Conservation (phyloP, 1,140 invertebrate species). For the Cylas formicarius region DNA sequence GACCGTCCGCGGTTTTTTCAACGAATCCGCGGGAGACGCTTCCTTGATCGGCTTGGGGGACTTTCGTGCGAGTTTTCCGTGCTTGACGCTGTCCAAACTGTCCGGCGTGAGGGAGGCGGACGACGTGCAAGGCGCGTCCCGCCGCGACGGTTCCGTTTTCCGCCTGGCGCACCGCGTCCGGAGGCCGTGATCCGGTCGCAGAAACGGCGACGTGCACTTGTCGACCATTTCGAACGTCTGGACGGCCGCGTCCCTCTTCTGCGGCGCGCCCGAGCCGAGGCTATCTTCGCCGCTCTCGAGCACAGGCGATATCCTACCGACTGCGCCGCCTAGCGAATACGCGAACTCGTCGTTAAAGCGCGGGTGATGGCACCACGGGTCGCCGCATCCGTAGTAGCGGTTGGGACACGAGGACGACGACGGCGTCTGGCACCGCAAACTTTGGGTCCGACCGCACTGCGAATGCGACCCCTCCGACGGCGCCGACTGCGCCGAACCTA, state of each 20-base stretch:
- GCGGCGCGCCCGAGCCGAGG: conserved; percentile 5
- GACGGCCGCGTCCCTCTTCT: conserved; percentile 45
- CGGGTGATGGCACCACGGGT: conserved; percentile 41
- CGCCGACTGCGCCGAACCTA: no score
- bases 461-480: no score
- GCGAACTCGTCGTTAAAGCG: conserved; percentile 32
- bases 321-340: conserved; percentile 2
- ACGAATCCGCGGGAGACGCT: conserved; percentile 28
- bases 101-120: conserved; percentile 27
- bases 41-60: conserved; percentile 8
- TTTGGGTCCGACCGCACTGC: conserved; percentile 34
- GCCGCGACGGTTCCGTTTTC: conserved; percentile 21
- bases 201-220: conserved; percentile 39
- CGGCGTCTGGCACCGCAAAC: conserved; percentile 38
- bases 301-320: conserved; percentile 39
- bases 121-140: neutral
- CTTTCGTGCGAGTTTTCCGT: conserved; percentile 1
- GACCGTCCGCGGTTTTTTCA: conserved; percentile 60
- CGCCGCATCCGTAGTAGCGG: conserved; percentile 34
- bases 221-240: conserved; percentile 49
- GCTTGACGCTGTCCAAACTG: conserved; percentile 26
- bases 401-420: conserved; percentile 19
- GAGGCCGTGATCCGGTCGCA: conserved; percentile 19
- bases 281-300: conserved; percentile 42
- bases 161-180: conserved; percentile 21